These are phyloP conservation scores for Coreoperca whiteheadi DNA, from an alignment of 2,113 vertebrate genomes.

Conservation along the genomic window DNA sequence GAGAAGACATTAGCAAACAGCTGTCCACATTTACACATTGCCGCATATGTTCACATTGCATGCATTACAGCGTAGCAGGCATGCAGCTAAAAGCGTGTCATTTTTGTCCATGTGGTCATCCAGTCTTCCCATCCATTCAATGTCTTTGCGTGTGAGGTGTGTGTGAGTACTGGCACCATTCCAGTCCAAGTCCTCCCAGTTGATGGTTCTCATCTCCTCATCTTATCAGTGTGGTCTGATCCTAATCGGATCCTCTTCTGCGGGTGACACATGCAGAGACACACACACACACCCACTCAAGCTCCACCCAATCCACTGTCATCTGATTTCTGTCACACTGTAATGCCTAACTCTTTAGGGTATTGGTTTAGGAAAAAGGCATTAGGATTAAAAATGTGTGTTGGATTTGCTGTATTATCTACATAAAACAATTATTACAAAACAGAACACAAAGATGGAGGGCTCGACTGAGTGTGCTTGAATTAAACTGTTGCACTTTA, in stretches of 20 bases:
- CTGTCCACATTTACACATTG: not conserved
- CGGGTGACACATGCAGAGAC: conserved; percentile 27
- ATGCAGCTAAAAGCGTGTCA: not conserved
- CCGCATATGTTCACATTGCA: not conserved
- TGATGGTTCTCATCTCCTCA: conserved; percentile 24
- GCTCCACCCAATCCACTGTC: conserved; percentile 16
- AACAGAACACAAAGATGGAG: not conserved
- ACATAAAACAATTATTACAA: not conserved
- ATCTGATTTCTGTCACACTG: conserved; percentile 39
- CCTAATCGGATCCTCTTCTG: conserved; percentile 50
- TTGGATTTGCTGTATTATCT: conserved; percentile 28
- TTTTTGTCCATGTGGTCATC: conserved; percentile 3
- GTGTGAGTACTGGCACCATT: conserved; percentile 10
- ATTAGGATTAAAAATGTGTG: conserved; percentile 24
- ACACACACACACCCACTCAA: conserved; percentile 6
- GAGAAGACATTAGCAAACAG: not conserved
- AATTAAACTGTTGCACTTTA: conserved; percentile 32
- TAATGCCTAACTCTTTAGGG: conserved; percentile 21
- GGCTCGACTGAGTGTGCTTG: not conserved
- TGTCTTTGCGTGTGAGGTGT: not conserved
- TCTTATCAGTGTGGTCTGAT: conserved; percentile 27
- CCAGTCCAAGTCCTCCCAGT: conserved; percentile 3
- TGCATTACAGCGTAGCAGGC: not conserved
- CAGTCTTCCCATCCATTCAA: conserved; percentile 9
- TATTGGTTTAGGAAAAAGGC: not conserved